phyloP scores from a whole-genome alignment of 2,113 vertebrate genomes.

The Potamarius usumacintae region DNA sequence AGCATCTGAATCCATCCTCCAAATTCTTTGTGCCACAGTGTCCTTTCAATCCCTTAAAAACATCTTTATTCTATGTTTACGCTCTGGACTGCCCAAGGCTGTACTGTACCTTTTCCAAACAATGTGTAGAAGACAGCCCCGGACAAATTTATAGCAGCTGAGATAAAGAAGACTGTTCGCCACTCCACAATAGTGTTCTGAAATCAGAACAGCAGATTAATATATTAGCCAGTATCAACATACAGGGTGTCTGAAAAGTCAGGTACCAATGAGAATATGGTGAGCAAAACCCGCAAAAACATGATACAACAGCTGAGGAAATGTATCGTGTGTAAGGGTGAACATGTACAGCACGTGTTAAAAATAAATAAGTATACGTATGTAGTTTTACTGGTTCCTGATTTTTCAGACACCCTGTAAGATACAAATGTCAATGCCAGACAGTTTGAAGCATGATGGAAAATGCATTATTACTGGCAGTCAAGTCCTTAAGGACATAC shows the following conservation, averaged over 20 bases:
- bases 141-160: constrained; percentile 86
- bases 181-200: constrained; percentile 91
- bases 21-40: background rate
- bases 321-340: background rate
- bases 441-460: background rate
- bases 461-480: background rate
- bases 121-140: constrained; percentile 85
- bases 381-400: background rate
- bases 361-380: background rate
- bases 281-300: background rate
- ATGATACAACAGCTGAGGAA: background rate
- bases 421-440: background rate
- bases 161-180: constrained; percentile 92
- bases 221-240: background rate
- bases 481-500: background rate
- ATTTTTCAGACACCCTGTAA: background rate
- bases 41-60: constrained; percentile 9
- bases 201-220: constrained; percentile 44
- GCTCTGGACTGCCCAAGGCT: constrained; percentile 84
- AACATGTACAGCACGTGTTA: background rate
- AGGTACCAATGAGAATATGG: background rate
- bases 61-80: constrained; percentile 63
- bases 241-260: background rate
- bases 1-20: background rate
- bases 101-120: constrained; percentile 85